Evolutionary conservation across 2,113 vertebrate genomes (phyloP), one percentile per base, ranked within the genome.

Genomic region (Bettongia penicillata): DNA sequence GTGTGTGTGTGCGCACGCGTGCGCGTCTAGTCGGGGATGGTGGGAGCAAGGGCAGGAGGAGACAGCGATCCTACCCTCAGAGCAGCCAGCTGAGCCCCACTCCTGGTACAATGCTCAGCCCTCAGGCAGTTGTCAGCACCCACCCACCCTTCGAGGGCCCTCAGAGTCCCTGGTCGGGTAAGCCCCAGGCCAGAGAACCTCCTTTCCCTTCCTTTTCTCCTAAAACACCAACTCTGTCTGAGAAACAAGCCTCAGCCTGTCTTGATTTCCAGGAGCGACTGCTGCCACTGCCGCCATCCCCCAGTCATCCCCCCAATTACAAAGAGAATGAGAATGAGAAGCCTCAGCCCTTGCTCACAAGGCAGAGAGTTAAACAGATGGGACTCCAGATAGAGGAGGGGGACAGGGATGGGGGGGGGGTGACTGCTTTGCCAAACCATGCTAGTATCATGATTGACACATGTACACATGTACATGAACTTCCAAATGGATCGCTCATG

Each of bases 311-410:
- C 52, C 57, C 3, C 0, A 50, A 25, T 51, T 12, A 0, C 9
- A 14, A 28, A 24, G 43, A 77, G 37, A 5, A 9, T 0, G 0
- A 49, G 61, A 37, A 53, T 0, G 0, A 49, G 61, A 37, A 53
- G 2, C 0, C 37, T 55, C 28, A 0, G 0, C 50, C 16, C 52
- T 0, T 0, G 5, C 95, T 89, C 94, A 89, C 53, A 90, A 94
- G 0, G 37, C 92, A 0, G 2, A 0, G 0, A 93, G 57, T 43
- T 28, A 95, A 77, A 57, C 94, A 93, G 96, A 93, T 0, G 51
- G 96, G 95, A 11, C 91, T 49, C 53, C 89, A 91, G 96, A 89
- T 28, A 57, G 90, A 89, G 68, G 84, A 0, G 0, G 51, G 94
- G 93, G 49, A 91, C 0, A 1, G 68, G n/a, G 68, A 84, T 43